A percentile compares a stretch with the other conserved stretches of the same genome.
Evolutionary conservation across 2,113 vertebrate species (phyloP).

Genomic region (human (Homo sapiens)): DNA sequence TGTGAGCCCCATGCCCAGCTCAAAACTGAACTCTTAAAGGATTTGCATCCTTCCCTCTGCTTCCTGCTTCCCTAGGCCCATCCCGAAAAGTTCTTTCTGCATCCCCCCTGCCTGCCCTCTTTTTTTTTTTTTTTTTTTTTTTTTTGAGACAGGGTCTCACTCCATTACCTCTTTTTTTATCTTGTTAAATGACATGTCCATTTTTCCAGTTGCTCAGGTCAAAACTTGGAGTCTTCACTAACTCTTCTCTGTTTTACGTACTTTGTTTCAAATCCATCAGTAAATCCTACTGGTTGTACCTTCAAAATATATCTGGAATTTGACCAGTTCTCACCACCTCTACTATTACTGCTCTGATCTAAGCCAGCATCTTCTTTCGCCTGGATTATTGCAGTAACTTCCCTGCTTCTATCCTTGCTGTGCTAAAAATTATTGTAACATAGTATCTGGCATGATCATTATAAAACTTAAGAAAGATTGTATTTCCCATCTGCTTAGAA

Average conservation of each 20-base stretch:
- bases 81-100: neutral
- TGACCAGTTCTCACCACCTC: neutral
- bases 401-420: neutral
- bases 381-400: neutral
- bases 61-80: neutral
- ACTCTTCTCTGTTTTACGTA: neutral
- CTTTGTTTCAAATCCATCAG: neutral
- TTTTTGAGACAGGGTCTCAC: no score
- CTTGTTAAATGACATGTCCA: neutral
- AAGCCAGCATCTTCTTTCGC: neutral
- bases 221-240: neutral
- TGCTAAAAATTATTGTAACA: neutral
- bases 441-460: neutral
- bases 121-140: no score
- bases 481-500: neutral
- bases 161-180: neutral
- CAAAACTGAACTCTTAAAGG: neutral
- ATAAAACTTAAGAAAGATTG: neutral
- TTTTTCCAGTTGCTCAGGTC: neutral
- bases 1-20: no score
- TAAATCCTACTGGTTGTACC: neutral
- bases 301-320: slow-evolving; percentile 7
- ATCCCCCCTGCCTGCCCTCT: rapidly evolving
- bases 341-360: neutral
- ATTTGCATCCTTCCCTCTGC: neutral